phyloP scores from a whole-genome alignment of 2,797 vertebrate genomes.

The Pseudomugil gertrudae region DNA sequence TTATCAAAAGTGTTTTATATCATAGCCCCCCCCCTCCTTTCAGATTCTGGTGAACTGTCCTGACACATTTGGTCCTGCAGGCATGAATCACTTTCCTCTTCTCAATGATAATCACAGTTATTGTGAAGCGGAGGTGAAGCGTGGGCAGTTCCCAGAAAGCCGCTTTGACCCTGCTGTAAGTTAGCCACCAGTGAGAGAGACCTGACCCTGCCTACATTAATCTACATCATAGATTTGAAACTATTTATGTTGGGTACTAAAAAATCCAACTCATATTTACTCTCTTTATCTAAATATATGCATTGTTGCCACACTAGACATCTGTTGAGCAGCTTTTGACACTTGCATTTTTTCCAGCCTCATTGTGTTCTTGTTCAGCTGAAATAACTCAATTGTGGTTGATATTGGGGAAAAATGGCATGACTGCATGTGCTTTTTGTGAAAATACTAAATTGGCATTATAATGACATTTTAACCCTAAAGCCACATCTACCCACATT shows the following conservation, averaged over 20 bases:
- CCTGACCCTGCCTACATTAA: conserved; percentile 34
- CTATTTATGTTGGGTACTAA: conserved; percentile 20
- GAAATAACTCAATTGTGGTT: conserved; percentile 7
- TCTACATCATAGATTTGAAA: conserved; percentile 21
- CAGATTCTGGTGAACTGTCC: conserved; percentile 20
- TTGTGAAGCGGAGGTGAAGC: conserved; percentile 40
- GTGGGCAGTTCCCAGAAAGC: conserved; percentile 33
- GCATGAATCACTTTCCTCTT: conserved; percentile 65
- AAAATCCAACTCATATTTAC: neutral
- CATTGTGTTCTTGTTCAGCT: conserved; percentile 4
- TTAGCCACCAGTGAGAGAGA: conserved; percentile 60
- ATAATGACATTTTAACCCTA: conserved; percentile 17
- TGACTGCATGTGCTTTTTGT: conserved; percentile 47
- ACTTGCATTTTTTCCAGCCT: neutral
- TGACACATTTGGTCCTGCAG: conserved; percentile 25
- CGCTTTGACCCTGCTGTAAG: conserved; percentile 36
- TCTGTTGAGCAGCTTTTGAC: neutral
- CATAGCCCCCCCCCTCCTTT: neutral
- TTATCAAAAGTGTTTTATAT: conserved; percentile 8
- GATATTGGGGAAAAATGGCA: conserved; percentile 32
- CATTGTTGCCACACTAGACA: neutral
- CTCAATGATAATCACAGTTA: conserved; percentile 40
- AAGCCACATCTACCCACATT: conserved; percentile 9
- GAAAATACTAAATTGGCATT: conserved; percentile 5
- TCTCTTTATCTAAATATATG: conserved; percentile 9